Percentiles rank a stretch among this genome's conserved stretches.
phyloP scores from a whole-genome alignment of 2,797 vertebrate species.

The Masticophis lateralis region DNA sequence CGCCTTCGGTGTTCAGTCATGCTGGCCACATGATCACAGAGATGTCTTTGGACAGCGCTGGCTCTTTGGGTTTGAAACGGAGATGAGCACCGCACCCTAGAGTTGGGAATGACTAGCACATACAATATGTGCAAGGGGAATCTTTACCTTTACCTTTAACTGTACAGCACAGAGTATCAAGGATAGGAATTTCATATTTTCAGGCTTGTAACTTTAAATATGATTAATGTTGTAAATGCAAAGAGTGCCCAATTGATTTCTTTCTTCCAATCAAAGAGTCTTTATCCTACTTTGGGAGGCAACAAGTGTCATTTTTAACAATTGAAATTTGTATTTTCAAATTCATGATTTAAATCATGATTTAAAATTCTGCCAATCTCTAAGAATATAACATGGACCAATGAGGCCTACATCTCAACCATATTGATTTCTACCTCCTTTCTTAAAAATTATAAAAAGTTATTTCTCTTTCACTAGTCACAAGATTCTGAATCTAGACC shows the following conservation, averaged over 20 bases:
- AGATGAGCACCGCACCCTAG: too few species aligned
- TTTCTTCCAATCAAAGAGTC: not conserved
- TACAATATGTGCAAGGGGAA: too few species aligned
- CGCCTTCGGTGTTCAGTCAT: too few species aligned
- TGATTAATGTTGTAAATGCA: not conserved
- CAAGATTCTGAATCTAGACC: not conserved
- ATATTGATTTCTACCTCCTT: not conserved
- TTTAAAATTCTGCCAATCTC: not conserved
- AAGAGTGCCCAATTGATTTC: not conserved
- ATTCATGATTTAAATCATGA: not conserved
- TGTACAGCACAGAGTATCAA: not conserved
- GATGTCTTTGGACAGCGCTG: too few species aligned
- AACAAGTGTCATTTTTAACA: not conserved
- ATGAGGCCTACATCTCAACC: not conserved
- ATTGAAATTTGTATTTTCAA: not conserved
- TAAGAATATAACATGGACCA: not conserved
- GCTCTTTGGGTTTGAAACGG: too few species aligned
- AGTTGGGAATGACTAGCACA: too few species aligned
- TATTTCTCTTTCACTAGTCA: not conserved
- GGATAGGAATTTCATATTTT: not conserved
- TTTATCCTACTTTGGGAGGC: not conserved
- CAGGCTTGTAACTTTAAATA: not conserved
- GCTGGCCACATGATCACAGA: too few species aligned
- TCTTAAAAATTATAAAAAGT: not conserved
- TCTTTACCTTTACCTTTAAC: too few species aligned